phyloP scores from a whole-genome alignment of 2,797 vertebrate genomes.

The Lacerta agilis region DNA sequence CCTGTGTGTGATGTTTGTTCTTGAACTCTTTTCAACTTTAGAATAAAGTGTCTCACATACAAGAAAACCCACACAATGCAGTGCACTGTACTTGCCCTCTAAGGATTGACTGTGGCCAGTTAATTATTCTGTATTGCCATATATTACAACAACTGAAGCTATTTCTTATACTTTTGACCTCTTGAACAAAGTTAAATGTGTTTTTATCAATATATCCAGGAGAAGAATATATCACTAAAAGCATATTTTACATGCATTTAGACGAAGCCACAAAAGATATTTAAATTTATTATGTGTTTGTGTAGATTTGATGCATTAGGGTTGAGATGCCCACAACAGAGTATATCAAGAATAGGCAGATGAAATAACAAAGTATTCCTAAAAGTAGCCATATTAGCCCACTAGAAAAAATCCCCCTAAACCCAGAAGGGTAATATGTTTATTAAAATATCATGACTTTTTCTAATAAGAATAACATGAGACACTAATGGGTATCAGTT shows the following conservation, averaged over 20 bases:
- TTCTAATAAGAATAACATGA: no score
- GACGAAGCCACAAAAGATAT: not conserved
- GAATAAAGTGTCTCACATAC: rapidly evolving
- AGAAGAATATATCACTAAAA: not conserved
- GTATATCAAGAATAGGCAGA: not conserved
- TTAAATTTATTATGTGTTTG: not conserved
- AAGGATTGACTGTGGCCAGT: not conserved
- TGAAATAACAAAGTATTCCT: not conserved
- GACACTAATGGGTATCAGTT: no score
- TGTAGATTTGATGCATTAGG: not conserved
- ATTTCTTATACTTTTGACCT: not conserved
- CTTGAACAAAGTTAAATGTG: not conserved
- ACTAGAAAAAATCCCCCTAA: not conserved
- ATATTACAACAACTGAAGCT: not conserved
- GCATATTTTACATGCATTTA: not conserved
- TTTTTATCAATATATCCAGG: not conserved
- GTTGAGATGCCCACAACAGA: not conserved
- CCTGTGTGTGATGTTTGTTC: not conserved
- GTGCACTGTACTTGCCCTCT: not conserved
- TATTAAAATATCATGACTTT: not conserved
- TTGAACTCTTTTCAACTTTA: conserved; percentile 21
- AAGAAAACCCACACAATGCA: rapidly evolving
- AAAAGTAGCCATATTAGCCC: not conserved
- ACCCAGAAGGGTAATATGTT: not conserved
- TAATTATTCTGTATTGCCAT: not conserved